Evolutionary conservation across 1,140 invertebrate species (phyloP).

Genomic region (Plectrocnemia conspersa): DNA sequence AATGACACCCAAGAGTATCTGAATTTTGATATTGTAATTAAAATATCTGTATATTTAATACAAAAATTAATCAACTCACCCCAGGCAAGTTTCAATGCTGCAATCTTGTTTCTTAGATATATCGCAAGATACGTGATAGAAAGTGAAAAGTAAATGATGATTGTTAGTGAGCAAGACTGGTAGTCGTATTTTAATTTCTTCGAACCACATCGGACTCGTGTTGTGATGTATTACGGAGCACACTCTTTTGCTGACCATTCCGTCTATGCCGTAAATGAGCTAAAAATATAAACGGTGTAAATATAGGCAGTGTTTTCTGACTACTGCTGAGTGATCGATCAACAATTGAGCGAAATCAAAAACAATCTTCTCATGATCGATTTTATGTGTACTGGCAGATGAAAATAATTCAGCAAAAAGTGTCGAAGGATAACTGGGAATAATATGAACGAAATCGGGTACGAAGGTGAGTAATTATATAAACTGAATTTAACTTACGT

Average conservation of each 20-base stretch:
- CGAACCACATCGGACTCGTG: conserved; percentile 76
- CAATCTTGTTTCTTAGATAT: conserved; percentile 75
- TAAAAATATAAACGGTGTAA: conserved; percentile 20
- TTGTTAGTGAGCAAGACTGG: conserved; percentile 71
- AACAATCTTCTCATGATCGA: too few relatives aligned
- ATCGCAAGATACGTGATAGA: conserved; percentile 85
- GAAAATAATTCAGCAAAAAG: too few relatives aligned
- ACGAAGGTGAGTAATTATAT: conserved; percentile 20
- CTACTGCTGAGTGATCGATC: too few relatives aligned
- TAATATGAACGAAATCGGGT: too few relatives aligned
- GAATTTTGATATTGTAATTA: not conserved
- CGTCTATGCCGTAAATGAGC: conserved; percentile 37
- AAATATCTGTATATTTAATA: not conserved
- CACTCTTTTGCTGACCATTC: conserved; percentile 53
- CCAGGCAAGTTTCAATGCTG: conserved; percentile 79
- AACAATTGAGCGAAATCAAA: too few relatives aligned
- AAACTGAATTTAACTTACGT: conserved; percentile 46
- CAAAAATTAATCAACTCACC: conserved; percentile 45
- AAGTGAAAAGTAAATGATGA: conserved; percentile 85
- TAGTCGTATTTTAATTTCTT: conserved; percentile 82
- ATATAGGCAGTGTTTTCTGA: too few relatives aligned
- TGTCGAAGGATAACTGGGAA: too few relatives aligned
- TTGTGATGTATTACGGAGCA: conserved; percentile 78
- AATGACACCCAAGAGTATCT: conserved; percentile 84
- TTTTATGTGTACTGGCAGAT: too few relatives aligned